These are phyloP conservation scores for Sciurus vulgaris DNA, from an alignment of 2,797 vertebrate genomes.

Conservation along the genomic window DNA sequence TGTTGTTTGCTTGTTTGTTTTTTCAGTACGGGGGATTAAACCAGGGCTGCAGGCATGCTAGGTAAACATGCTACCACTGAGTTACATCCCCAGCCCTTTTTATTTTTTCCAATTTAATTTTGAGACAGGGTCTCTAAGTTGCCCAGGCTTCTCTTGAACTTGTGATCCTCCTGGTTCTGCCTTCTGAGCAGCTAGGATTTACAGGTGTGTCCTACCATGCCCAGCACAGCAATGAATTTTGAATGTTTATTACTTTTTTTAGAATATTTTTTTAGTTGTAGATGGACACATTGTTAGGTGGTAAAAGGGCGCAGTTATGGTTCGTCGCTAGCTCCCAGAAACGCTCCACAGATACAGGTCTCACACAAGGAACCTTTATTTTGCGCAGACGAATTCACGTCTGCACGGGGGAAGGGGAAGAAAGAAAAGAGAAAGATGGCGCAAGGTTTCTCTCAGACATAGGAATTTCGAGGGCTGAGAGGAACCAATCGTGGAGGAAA, in stretches of 20 bases:
- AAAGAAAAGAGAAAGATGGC: too few species aligned
- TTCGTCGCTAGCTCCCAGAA: too few species aligned
- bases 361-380: too few species aligned
- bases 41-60: neutral
- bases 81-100: neutral
- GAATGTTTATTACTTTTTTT: neutral
- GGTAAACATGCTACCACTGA: neutral
- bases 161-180: neutral
- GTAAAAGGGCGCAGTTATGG: too few species aligned
- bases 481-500: too few species aligned
- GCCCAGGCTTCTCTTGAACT: neutral
- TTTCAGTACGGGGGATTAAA: neutral
- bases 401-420: too few species aligned
- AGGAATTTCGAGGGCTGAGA: too few species aligned
- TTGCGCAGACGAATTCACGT: too few species aligned
- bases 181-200: neutral
- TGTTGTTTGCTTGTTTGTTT: neutral
- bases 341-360: too few species aligned
- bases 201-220: neutral
- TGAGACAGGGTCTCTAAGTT: neutral
- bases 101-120: neutral
- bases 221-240: slow-evolving; percentile 13
- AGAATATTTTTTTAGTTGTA: too few species aligned
- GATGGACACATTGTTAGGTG: too few species aligned
- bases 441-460: too few species aligned